phyloP scores from a whole-genome alignment of 1,140 invertebrate species.

The Bacillus rossius region DNA sequence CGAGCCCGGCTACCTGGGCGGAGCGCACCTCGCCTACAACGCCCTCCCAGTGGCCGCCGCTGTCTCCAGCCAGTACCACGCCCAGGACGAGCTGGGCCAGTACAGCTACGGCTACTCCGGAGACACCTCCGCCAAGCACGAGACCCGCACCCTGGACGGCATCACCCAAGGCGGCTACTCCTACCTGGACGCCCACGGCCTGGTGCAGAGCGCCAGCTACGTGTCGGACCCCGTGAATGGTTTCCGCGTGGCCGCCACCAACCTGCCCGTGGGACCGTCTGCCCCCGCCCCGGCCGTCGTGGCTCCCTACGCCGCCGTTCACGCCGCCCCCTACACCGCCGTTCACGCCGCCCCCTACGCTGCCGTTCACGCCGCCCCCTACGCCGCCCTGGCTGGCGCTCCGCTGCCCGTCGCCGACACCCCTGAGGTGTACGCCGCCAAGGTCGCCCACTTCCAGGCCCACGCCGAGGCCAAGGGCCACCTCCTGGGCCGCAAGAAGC shows the following conservation, averaged over 20 bases:
- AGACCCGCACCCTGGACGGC: constrained; percentile 56
- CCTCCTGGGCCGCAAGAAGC: constrained; percentile 6
- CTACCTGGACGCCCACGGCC: constrained; percentile 62
- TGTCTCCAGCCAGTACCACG: constrained; percentile 47
- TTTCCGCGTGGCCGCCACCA: constrained; percentile 58
- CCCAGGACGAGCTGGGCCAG: constrained; percentile 57
- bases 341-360: neutral
- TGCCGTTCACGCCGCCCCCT: constrained; percentile 7
- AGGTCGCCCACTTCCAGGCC: neutral
- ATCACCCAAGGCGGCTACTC: constrained; percentile 61
- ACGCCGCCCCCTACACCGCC: neutral
- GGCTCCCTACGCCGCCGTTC: too few species aligned
- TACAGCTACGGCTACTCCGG: constrained; percentile 63
- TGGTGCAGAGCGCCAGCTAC: constrained; percentile 52
- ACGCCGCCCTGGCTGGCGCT: neutral
- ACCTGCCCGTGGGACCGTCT: constrained; percentile 45
- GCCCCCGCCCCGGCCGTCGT: constrained; percentile 12
- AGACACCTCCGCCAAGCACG: constrained; percentile 57
- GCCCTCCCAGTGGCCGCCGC: constrained; percentile 18
- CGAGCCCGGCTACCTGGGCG: too few species aligned
- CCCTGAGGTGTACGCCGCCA: neutral
- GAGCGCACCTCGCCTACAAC: neutral
- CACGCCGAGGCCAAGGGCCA: neutral
- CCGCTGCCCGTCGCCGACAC: neutral
- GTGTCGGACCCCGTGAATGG: constrained; percentile 53